These are phyloP conservation scores for Luperina testacea DNA, from an alignment of 2,888 invertebrate species.

Conservation along the genomic window DNA sequence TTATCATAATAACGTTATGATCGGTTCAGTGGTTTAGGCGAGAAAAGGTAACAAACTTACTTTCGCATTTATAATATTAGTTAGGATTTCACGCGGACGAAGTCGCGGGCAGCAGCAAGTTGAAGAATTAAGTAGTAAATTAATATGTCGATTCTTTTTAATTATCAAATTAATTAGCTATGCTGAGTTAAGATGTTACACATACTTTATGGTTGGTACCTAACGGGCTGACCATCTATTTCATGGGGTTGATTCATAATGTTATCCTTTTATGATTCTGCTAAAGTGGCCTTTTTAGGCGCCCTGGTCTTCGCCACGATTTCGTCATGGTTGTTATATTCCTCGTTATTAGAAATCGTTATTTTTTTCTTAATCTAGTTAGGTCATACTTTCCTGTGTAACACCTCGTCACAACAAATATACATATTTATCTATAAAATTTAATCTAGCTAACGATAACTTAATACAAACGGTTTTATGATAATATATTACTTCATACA, in stretches of 20 bases:
- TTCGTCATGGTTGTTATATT: neutral
- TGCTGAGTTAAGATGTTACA: conserved; percentile 34
- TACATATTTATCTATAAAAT: conserved; percentile 54
- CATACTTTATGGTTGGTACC: neutral
- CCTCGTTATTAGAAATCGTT: neutral
- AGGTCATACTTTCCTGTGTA: conserved; percentile 19
- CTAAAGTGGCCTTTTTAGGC: too few relatives aligned
- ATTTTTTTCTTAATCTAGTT: neutral
- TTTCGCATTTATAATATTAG: too few relatives aligned
- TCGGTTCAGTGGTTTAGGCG: too few relatives aligned
- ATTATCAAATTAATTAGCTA: conserved; percentile 37
- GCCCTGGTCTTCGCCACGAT: neutral
- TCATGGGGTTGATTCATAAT: neutral
- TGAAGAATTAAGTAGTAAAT: conserved; percentile 29
- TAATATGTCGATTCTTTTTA: conserved; percentile 21
- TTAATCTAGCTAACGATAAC: conserved; percentile 60
- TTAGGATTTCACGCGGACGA: too few relatives aligned
- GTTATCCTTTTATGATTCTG: too few relatives aligned
- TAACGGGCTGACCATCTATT: neutral
- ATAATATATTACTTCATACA: conserved; percentile 61
- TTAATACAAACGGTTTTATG: conserved; percentile 54
- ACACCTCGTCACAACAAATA: conserved; percentile 25
- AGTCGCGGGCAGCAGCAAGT: neutral
- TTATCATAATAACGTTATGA: too few relatives aligned
- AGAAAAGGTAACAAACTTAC: too few relatives aligned